Evolutionary conservation across 2,113 vertebrate genomes (phyloP), one percentile per base, ranked within the genome.

Genomic region (Mastomys coucha): DNA sequence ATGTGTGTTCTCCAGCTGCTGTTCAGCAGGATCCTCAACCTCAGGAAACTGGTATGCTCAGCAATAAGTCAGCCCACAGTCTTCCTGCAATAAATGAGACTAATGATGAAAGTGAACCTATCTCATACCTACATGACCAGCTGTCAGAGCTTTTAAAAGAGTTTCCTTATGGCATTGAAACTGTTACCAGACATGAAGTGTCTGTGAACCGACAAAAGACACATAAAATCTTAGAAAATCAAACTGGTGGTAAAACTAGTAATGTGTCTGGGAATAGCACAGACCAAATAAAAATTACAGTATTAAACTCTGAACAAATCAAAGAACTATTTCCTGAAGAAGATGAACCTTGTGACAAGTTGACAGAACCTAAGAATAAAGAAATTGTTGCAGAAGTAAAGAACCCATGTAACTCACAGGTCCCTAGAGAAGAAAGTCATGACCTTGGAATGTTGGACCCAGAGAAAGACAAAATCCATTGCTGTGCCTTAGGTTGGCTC

Each of bases 101-200:
- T 16, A 56, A 31, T 0, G 0, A 5, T 89, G 95, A 95, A 39
- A 56, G 86, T 69, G 63, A 80, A 53, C 51, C 97, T 36, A 1
- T 84, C 80, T 96, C 56, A 16, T 98, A 42, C 13, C 96, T 98
- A n/a, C 94, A 91, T 2, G 97, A 97, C 96, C 99, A 99, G 89
- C 97, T 99, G 7, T 97, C 96, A 36, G 98, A 99, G 96, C 98
- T 99, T 58, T 11, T 99, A 89, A 82, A 96, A 78, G 98, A 98
- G 58, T 99, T 99, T 97, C 99, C 99, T 0, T 99, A 98, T 92
- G 99, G 99, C 70, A 98, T 99, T 85, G 98, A 98, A 95, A 45
- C 96, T 90, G 12, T 73, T 24, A 93, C 91, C 36, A 31, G 24
- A 19, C 26, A 16, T 56, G 63, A 92, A 49, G 9, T 31, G 89